phyloP scores from a whole-genome alignment of 2,797 vertebrate genomes.

The Lepilemur ruficaudatus region DNA sequence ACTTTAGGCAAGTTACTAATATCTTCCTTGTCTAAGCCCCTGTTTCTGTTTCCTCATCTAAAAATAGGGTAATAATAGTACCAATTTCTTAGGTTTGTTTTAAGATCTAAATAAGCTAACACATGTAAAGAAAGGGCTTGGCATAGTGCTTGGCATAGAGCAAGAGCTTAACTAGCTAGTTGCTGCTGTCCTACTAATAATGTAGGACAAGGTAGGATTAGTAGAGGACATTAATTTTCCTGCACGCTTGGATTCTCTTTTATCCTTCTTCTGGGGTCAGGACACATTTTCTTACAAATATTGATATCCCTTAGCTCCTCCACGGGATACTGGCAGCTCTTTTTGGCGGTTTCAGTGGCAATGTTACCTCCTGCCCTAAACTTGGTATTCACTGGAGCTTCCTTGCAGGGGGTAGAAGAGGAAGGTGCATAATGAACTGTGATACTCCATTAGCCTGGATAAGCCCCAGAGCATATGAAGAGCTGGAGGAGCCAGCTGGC shows the following conservation, averaged over 20 bases:
- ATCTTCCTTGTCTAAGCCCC: neutral
- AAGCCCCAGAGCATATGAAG: constrained; percentile 70
- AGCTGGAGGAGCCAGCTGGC: constrained; percentile 74
- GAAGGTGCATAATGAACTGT: constrained; percentile 76
- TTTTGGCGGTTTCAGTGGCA: constrained; percentile 29
- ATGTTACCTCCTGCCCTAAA: constrained; percentile 51
- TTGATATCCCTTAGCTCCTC: constrained; percentile 11
- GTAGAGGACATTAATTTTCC: neutral
- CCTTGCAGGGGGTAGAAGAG: constrained; percentile 49
- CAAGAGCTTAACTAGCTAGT: neutral
- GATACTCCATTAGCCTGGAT: constrained; percentile 73
- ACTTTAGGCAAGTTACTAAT: neutral
- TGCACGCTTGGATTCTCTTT: neutral
- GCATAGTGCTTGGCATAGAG: neutral
- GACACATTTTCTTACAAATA: constrained; percentile 10
- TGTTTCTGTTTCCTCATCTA: neutral
- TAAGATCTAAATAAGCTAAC: neutral
- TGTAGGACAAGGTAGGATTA: neutral
- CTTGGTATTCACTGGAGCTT: constrained; percentile 58
- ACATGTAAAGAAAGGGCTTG: neutral
- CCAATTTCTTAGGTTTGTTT: neutral
- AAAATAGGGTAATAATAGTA: neutral
- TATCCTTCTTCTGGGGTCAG: constrained; percentile 25
- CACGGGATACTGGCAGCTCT: constrained; percentile 16
- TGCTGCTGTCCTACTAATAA: neutral